Base-by-base conservation (phyloP, 2,888 invertebrate species). In the Rotaria sp. region DNA sequence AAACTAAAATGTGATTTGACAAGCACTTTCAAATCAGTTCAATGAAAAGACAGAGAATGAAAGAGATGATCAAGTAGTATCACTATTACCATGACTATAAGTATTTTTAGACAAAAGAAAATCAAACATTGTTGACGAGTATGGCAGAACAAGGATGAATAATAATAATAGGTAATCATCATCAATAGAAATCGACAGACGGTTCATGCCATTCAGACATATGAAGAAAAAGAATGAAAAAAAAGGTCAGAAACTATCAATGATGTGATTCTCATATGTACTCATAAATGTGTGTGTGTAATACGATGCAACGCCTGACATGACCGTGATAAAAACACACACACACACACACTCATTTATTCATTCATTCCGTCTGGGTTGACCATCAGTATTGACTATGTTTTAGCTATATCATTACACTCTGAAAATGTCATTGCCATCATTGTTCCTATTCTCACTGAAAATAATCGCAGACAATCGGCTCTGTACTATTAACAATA, bases 131-230 rank as follows among this genome's bases (percentile, higher is more conserved):
- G 21, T 67, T 35, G 35, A 67, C 38, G 18, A 35, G 21, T 35
- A 35, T 35, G 35, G 21, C 30, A 67, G 67, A 67, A 67, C 35
- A 35, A 67, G 67, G 30, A 35, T 67, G 67, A 35, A 67, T 67
- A 67, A 67, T 67, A 67, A 67, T 67, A 21, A 8, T 35, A 15
- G 67, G 67, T 35, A 67, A 67, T 67, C 30, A 67, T 67, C 21
- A 38, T 67, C 35, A 59, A 30, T n/a, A 59, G 15, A 13, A 67
- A 15, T 67, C 67, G 10, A 67, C 21, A 35, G 30, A 30, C 35
- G 35, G 67, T 67, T 67, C 67, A 67, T 67, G 67, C 67, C 67
- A 67, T 67, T 67, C 18, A 67, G 35, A 67, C 67, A 67, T 67
- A 15, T 8, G 26, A 67, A 35, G 38, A 21, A 67, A 67, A 67